Evolutionary conservation across 2,113 vertebrate species (phyloP).

Genomic region (Ctenomys sociabilis): DNA sequence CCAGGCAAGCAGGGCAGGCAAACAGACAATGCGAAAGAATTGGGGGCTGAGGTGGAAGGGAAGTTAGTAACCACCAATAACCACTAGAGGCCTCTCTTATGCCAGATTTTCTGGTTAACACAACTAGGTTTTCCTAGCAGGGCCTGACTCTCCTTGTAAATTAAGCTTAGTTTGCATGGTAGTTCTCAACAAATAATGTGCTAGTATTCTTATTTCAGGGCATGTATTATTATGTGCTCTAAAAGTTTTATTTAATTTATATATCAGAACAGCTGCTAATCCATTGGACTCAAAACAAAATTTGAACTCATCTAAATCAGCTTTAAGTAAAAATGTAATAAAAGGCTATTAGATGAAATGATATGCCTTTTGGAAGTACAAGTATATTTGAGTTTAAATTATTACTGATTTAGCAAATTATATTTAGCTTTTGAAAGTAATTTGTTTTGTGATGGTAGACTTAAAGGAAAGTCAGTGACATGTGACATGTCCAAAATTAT

Average conservation of each 20-base stretch:
- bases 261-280: not conserved
- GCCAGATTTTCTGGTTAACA: constrained; percentile 50
- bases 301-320: constrained; percentile 32
- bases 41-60: not conserved
- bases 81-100: constrained; percentile 86
- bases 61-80: not conserved
- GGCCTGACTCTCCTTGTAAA: not conserved
- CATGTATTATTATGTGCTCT: not conserved
- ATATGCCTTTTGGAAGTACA: not conserved
- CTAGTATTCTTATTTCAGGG: not conserved
- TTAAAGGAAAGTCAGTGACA: not conserved
- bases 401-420: constrained; percentile 29
- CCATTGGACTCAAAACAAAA: constrained; percentile 22
- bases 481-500: constrained; percentile 7
- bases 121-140: not conserved
- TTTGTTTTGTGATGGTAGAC: constrained; percentile 28
- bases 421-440: constrained; percentile 1
- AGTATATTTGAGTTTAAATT: constrained; percentile 26
- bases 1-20: too few relatives aligned
- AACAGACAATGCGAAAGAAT: not conserved
- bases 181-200: constrained; percentile 41
- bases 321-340: constrained; percentile 50
- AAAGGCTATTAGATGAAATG: constrained; percentile 38
- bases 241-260: constrained; percentile 33
- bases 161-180: not conserved